Evolutionary conservation across 2,113 vertebrate species (phyloP).

Genomic region (Dermatemys mawii): DNA sequence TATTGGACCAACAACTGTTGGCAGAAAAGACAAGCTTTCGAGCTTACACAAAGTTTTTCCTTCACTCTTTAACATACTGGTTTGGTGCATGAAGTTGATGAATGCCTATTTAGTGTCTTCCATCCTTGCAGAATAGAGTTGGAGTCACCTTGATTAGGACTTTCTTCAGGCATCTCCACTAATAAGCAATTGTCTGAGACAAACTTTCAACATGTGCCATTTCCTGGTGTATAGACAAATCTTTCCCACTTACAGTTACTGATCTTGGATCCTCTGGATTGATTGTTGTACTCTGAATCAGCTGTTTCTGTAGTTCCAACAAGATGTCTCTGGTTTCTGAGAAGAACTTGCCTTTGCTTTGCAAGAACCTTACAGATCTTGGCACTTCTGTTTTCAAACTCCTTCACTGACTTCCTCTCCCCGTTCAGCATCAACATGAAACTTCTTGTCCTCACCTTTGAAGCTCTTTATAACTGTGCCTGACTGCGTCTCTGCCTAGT

Average conservation of each 20-base stretch:
- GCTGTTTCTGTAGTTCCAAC: neutral
- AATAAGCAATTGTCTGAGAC: neutral
- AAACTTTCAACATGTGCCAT: neutral
- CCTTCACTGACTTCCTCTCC: neutral
- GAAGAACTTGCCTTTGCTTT: neutral
- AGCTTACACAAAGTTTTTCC: neutral
- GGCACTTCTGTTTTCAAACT: neutral
- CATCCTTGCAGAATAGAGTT: neutral
- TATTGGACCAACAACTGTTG: neutral
- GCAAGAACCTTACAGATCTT: fast-evolving
- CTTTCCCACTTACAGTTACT: neutral
- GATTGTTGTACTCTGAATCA: neutral
- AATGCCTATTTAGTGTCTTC: fast-evolving
- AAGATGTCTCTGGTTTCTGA: neutral
- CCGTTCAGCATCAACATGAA: neutral
- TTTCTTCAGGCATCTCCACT: neutral
- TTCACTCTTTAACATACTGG: neutral
- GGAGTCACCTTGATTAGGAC: neutral
- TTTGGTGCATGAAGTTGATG: neutral
- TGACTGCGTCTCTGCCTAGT: neutral
- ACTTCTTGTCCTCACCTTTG: neutral
- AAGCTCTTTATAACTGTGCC: neutral
- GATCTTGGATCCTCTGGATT: neutral
- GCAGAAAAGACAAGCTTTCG: neutral
- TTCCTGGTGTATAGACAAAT: neutral